These are phyloP conservation scores for Sebastes nivosus DNA, from an alignment of 2,797 vertebrate species.

Conservation along the genomic window DNA sequence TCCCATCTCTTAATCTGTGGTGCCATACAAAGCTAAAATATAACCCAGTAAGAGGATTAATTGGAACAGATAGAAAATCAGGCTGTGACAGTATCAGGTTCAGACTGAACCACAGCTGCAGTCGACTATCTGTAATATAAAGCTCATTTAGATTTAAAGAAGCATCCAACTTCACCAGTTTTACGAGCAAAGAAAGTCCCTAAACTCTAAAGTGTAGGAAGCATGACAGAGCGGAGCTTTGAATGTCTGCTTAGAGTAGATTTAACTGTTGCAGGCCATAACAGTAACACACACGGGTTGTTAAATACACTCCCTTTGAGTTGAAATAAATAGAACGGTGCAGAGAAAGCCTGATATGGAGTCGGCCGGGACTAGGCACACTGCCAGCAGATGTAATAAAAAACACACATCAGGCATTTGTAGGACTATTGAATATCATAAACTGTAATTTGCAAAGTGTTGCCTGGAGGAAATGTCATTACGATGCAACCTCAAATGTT, in stretches of 20 bases:
- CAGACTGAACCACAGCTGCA: constrained; percentile 7
- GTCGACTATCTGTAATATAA: neutral
- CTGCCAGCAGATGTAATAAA: constrained; percentile 52
- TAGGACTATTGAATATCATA: constrained; percentile 53
- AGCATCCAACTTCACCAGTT: neutral
- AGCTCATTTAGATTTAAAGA: constrained; percentile 22
- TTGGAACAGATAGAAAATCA: constrained; percentile 38
- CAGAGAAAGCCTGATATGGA: constrained; percentile 30
- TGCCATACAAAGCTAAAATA: constrained; percentile 36
- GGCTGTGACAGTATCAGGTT: constrained; percentile 38
- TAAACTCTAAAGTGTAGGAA: neutral
- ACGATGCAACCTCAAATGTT: constrained; percentile 53
- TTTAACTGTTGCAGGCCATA: constrained; percentile 1
- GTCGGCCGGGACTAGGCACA: constrained; percentile 19
- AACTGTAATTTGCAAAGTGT: constrained; percentile 59
- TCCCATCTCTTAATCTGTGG: constrained; percentile 37
- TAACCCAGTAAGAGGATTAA: constrained; percentile 56
- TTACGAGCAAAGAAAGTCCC: neutral
- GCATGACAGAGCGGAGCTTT: constrained; percentile 1
- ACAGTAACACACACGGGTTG: constrained; percentile 10
- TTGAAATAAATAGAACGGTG: constrained; percentile 42
- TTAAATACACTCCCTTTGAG: constrained; percentile 32
- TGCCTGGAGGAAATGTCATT: constrained; percentile 56
- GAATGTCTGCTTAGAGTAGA: constrained; percentile 1
- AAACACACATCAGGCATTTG: constrained; percentile 51